phyloP scores from a whole-genome alignment of 2,113 vertebrate species.

The Neodon shergylaensis region DNA sequence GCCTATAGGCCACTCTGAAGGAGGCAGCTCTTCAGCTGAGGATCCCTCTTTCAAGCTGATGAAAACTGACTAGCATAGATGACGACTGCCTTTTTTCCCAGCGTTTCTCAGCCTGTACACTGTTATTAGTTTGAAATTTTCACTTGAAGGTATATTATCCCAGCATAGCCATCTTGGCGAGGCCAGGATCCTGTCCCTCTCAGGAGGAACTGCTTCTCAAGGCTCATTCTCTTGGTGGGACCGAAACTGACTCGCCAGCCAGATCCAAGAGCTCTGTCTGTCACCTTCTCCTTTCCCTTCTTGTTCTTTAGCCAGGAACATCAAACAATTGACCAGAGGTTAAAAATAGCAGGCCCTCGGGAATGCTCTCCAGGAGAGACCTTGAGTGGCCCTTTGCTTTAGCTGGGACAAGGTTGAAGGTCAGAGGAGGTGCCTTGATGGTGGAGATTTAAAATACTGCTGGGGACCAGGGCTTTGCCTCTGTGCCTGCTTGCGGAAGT shows the following conservation, averaged over 20 bases:
- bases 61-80: not conserved
- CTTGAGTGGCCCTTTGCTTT: not conserved
- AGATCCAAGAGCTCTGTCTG: constrained; percentile 42
- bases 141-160: constrained; percentile 1
- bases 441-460: not conserved
- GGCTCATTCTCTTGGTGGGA: constrained; percentile 38
- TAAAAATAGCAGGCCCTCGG: constrained; percentile 61
- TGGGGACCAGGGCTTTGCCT: not conserved
- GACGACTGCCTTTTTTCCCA: not conserved
- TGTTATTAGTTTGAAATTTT: not conserved
- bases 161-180: not conserved
- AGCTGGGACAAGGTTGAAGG: not conserved
- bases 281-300: constrained; percentile 29
- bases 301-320: constrained; percentile 56
- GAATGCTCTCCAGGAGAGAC: constrained; percentile 43
- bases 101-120: not conserved
- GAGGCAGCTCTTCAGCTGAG: not conserved
- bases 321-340: constrained; percentile 16
- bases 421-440: not conserved
- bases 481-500: not conserved
- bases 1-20: not conserved
- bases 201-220: constrained; percentile 30
- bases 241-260: constrained; percentile 59
- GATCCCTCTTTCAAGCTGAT: not conserved
- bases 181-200: constrained; percentile 39